Evolutionary conservation across 2,797 vertebrate species (phyloP), one percentile per base, ranked within the genome.

Genomic region (Sebastes nivosus): DNA sequence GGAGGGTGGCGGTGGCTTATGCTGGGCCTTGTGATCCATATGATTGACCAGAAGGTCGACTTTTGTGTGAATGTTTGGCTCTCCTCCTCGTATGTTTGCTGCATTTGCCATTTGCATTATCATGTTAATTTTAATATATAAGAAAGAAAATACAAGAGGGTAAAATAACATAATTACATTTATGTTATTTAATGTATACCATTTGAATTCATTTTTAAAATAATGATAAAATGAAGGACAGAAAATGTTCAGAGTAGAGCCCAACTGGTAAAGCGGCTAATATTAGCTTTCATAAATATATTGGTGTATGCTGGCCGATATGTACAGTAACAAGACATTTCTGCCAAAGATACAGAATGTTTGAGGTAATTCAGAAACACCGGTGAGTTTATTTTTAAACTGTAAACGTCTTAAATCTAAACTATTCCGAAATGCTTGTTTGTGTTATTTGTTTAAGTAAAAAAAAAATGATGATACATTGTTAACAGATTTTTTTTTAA

Each of bases 11-110:
- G 75, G 61, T 72, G 74, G 66, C 34, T 59, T 68, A 58, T 85
- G 76, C 72, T 88, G 82, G 32, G 81, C 67, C 67, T 72, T 55
- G 27, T 84, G 78, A 88, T 79, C 87, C 89, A 87, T 86, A 72
- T 85, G 46, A 88, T 68, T 36, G 34, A 78, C 52, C 88, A 89
- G 83, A 91, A 82, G 85, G 89, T 87, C 61, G 52, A 58, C n/a
- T 57, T 69, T 78, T 73, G 59, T 81, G 16, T 69, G 69, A 18
- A 18, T 16, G 7, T 42, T 11, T 30, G 4, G 24, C 50, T 72
- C 4, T 29, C 20, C 4, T 24, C 50, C 20, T 42, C 3, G 2
- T 18, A 12, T 29, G 12, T 38, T 42, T 46, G 20, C 25, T 63
- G 25, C 29, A 70, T n/a, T 59, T 73, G 2, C 7, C 24, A 27